Conservation (phyloP, 2,113 vertebrate species). For the Chloropsis hardwickii region DNA sequence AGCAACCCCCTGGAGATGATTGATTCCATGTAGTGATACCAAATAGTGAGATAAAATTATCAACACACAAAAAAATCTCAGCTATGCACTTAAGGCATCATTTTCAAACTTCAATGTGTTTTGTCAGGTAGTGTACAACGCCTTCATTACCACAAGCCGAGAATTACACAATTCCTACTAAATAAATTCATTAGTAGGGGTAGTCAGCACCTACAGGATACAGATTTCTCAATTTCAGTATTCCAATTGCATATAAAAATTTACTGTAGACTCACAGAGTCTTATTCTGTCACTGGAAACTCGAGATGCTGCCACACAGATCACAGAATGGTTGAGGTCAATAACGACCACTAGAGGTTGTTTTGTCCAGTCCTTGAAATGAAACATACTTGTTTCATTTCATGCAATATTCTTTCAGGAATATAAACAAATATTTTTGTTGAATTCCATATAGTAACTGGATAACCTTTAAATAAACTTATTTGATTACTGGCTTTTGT, state of each 20-base stretch:
- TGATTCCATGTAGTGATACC: background rate
- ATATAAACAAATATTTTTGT: background rate
- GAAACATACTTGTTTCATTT: background rate
- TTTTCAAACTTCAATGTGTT: background rate
- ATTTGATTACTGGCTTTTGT: background rate
- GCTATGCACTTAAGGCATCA: background rate
- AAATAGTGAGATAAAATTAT: background rate
- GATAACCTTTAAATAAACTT: background rate
- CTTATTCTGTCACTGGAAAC: background rate
- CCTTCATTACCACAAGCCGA: background rate
- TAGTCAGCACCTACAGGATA: background rate
- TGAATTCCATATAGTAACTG: background rate
- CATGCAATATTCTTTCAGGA: background rate
- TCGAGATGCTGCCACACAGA: background rate
- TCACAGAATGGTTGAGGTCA: background rate
- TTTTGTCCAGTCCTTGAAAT: background rate
- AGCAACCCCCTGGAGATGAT: background rate
- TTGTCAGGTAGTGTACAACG: background rate
- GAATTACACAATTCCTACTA: background rate
- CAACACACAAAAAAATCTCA: background rate
- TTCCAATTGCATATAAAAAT: background rate
- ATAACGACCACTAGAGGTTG: background rate
- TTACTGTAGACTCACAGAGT: background rate
- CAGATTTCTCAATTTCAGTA: background rate
- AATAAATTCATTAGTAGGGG: background rate